Evolutionary conservation across 2,113 vertebrate genomes (phyloP).

Genomic region (Rhagologus leucostigma): DNA sequence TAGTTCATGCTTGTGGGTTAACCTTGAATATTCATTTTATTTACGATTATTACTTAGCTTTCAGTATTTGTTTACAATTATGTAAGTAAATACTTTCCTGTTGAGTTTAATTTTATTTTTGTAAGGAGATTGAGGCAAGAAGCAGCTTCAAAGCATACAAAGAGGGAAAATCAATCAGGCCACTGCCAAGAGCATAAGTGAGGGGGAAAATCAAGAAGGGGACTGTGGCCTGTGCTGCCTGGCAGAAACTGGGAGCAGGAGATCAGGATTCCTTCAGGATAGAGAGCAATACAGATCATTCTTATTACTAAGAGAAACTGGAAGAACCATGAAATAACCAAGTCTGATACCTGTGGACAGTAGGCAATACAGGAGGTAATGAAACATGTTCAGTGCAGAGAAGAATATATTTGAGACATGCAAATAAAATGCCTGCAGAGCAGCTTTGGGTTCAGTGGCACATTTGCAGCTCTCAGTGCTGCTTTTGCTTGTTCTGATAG

Average conservation of each 20-base stretch:
- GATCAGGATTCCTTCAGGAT: neutral
- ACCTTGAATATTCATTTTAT: neutral
- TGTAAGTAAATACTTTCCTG: neutral
- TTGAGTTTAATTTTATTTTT: neutral
- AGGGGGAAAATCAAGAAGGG: neutral
- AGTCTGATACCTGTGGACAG: neutral
- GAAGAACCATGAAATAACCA: neutral
- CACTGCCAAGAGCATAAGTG: neutral
- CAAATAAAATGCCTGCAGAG: neutral
- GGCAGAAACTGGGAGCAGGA: neutral
- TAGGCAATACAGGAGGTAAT: neutral
- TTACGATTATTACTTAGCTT: neutral
- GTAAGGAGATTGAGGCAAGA: neutral
- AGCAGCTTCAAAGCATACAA: neutral
- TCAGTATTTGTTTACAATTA: neutral
- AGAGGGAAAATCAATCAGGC: neutral
- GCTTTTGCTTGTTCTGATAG: neutral
- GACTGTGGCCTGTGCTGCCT: neutral
- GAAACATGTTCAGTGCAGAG: neutral
- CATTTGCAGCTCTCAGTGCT: neutral
- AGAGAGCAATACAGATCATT: neutral
- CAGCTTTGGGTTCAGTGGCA: neutral
- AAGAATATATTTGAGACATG: neutral
- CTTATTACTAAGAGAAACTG: neutral
- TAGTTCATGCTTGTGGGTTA: neutral